phyloP scores from a whole-genome alignment of 2,797 vertebrate genomes.

The Odontamblyopus lacepedii region DNA sequence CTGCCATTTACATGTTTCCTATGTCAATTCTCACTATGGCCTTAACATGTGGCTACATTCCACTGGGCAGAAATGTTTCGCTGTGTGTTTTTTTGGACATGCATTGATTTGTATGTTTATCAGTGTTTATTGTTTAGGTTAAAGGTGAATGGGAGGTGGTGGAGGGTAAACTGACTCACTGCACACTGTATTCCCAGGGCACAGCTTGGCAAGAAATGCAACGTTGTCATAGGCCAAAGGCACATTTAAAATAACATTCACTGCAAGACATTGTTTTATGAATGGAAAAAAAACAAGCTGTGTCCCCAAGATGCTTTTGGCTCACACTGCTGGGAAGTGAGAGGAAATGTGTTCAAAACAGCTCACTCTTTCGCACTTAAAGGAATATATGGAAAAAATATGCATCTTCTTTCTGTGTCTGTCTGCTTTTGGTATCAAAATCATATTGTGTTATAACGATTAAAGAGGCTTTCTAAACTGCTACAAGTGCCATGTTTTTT shows the following conservation, averaged over 20 bases:
- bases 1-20: conserved; percentile 46
- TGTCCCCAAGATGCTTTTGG: conserved; percentile 67
- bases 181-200: conserved; percentile 76
- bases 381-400: conserved; percentile 39
- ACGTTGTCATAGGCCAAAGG: conserved; percentile 40
- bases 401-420: conserved; percentile 55
- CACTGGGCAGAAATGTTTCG: conserved; percentile 34
- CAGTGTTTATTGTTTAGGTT: conserved; percentile 64
- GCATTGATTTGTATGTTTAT: conserved; percentile 52
- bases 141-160: conserved; percentile 51
- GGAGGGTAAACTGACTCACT: conserved; percentile 59
- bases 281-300: conserved; percentile 34
- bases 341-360: conserved; percentile 66
- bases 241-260: conserved; percentile 29
- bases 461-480: conserved; percentile 82
- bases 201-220: conserved; percentile 51
- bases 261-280: conserved; percentile 17
- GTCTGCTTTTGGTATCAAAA: conserved; percentile 67
- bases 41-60: conserved; percentile 65
- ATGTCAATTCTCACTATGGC: conserved; percentile 66
- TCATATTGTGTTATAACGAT: conserved; percentile 75
- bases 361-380: conserved; percentile 52
- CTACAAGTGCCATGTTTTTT: conserved; percentile 18
- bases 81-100: conserved; percentile 31
- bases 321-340: conserved; percentile 84